Evolutionary conservation across 2,888 invertebrate species (phyloP).

Genomic region (Cantharis rufa): DNA sequence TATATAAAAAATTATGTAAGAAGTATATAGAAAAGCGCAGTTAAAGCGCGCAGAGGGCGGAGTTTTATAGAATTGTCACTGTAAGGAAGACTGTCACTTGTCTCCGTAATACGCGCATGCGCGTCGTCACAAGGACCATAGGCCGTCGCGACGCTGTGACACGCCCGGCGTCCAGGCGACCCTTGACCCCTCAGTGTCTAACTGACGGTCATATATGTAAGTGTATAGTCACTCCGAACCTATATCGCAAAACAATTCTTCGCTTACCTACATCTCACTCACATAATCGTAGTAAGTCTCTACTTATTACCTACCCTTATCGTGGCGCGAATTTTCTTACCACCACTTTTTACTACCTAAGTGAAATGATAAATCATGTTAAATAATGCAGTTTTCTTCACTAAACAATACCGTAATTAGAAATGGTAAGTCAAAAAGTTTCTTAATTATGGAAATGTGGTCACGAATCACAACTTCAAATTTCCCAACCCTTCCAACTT

Average conservation of each 20-base stretch:
- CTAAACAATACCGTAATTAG: conserved; percentile 32
- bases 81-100: conserved; percentile 55
- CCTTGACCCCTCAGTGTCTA: conserved; percentile 55
- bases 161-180: conserved; percentile 56
- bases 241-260: neutral
- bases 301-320: neutral
- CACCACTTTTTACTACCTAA: neutral
- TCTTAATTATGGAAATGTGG: neutral
- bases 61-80: conserved; percentile 54
- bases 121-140: conserved; percentile 52
- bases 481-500: neutral
- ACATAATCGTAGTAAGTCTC: neutral
- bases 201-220: conserved; percentile 44
- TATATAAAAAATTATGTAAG: neutral
- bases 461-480: neutral
- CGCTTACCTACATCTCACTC: neutral
- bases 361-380: neutral
- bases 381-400: conserved; percentile 41
- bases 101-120: conserved; percentile 52
- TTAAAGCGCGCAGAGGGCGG: conserved; percentile 47
- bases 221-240: conserved; percentile 32
- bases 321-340: conserved; percentile 1
- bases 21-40: conserved; percentile 34
- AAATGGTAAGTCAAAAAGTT: conserved; percentile 37
- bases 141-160: conserved; percentile 55